These are phyloP conservation scores for Zosterops lateralis DNA, from an alignment of 2,113 vertebrate species.

Conservation along the genomic window DNA sequence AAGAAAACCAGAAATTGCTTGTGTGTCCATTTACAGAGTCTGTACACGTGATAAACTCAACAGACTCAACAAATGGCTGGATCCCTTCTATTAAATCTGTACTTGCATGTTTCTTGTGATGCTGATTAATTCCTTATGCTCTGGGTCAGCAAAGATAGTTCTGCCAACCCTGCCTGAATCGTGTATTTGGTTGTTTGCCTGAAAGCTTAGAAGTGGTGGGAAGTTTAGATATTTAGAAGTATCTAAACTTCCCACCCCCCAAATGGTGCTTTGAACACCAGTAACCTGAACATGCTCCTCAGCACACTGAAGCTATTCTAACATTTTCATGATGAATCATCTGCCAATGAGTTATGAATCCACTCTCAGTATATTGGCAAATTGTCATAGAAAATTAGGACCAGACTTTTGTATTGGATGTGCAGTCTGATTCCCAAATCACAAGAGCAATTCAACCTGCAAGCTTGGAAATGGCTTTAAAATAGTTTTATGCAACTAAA, in stretches of 20 bases:
- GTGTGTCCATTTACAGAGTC: rapidly evolving
- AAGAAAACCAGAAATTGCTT: neutral
- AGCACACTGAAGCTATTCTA: neutral
- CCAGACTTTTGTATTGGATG: neutral
- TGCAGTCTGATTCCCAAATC: neutral
- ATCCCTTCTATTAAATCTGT: constrained; percentile 19
- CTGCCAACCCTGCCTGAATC: neutral
- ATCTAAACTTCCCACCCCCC: neutral
- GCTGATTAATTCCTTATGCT: constrained; percentile 36
- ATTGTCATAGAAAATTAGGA: neutral
- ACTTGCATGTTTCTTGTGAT: neutral
- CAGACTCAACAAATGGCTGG: neutral
- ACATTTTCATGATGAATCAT: neutral
- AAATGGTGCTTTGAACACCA: neutral
- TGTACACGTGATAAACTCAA: neutral
- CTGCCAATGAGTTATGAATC: neutral
- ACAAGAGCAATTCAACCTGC: neutral
- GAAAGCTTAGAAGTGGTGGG: neutral
- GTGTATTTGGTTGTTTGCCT: neutral
- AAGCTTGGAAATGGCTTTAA: neutral
- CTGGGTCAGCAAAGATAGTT: neutral
- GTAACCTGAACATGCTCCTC: neutral
- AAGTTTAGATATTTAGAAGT: neutral
- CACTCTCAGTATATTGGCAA: neutral
- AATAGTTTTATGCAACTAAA: neutral